phyloP scores from a whole-genome alignment of 2,797 vertebrate genomes.

The Clarias pachynema region DNA sequence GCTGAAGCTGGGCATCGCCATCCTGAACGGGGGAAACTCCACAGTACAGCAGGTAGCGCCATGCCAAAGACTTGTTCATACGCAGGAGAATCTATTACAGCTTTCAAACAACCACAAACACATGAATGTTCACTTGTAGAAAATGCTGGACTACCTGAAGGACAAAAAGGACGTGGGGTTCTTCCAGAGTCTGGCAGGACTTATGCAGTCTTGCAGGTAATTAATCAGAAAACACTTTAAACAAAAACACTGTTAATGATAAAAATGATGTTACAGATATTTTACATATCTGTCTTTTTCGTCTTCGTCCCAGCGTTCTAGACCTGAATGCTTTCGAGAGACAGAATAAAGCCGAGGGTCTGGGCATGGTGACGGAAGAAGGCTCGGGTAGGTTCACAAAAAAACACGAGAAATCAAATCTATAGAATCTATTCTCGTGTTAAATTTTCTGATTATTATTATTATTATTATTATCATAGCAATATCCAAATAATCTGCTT shows the following conservation, averaged over 20 bases:
- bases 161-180: slow-evolving; percentile 97
- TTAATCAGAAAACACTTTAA: background rate
- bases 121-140: slow-evolving; percentile 70
- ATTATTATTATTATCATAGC: background rate
- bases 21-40: slow-evolving; percentile 94
- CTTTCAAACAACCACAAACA: no score
- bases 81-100: background rate
- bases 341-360: slow-evolving; percentile 96
- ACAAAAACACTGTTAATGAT: background rate
- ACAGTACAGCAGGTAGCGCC: slow-evolving; percentile 88
- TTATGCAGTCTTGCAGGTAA: slow-evolving; percentile 97
- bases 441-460: background rate
- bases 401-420: background rate
- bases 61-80: background rate
- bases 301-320: slow-evolving; percentile 81
- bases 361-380: slow-evolving; percentile 97
- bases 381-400: slow-evolving; percentile 84
- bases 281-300: background rate
- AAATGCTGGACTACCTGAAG: slow-evolving; percentile 96
- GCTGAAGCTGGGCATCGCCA: slow-evolving; percentile 91
- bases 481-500: slow-evolving; percentile 3
- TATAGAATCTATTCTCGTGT: background rate
- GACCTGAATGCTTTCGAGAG: slow-evolving; percentile 95
- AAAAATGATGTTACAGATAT: background rate
- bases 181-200: slow-evolving; percentile 92